Evolutionary conservation across 2,888 invertebrate species (phyloP).

Genomic region (Allophyes oxyacanthae): DNA sequence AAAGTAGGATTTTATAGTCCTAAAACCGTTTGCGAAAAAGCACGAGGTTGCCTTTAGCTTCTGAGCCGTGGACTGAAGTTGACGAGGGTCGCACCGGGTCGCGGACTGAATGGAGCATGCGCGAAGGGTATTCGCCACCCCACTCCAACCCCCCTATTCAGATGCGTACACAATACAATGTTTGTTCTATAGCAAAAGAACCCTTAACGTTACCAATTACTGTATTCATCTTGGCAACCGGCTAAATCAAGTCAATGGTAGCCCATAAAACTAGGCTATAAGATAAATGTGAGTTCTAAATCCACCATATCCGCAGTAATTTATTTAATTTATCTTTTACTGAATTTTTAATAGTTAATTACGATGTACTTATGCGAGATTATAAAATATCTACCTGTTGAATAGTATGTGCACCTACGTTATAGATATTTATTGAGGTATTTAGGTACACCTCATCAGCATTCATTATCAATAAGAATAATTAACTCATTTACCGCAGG

Average conservation of each 20-base stretch:
- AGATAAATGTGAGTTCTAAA: not conserved
- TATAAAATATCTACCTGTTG: no score
- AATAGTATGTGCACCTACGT: no score
- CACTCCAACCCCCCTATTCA: conserved; percentile 73
- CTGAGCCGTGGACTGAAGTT: conserved; percentile 83
- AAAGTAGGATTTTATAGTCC: conserved; percentile 83
- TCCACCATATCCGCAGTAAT: not conserved
- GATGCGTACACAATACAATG: conserved; percentile 65
- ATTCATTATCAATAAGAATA: no score
- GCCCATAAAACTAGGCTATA: conserved; percentile 5
- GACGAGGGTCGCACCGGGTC: conserved; percentile 73
- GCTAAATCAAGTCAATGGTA: conserved; percentile 18
- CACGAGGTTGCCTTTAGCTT: conserved; percentile 66
- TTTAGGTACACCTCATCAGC: no score
- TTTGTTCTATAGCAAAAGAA: conserved; percentile 65
- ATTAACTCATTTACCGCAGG: no score
- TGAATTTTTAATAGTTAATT: no score
- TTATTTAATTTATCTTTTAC: no score
- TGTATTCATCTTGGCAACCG: conserved; percentile 28
- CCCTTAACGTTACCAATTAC: conserved; percentile 55
- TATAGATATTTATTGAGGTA: no score
- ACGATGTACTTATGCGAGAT: no score
- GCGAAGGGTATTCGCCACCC: conserved; percentile 75
- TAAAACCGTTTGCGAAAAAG: conserved; percentile 62
- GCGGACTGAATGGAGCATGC: conserved; percentile 82